Conservation (phyloP, 92 coral and sea anemone genomes). For the Phenganax subtilis region DNA sequence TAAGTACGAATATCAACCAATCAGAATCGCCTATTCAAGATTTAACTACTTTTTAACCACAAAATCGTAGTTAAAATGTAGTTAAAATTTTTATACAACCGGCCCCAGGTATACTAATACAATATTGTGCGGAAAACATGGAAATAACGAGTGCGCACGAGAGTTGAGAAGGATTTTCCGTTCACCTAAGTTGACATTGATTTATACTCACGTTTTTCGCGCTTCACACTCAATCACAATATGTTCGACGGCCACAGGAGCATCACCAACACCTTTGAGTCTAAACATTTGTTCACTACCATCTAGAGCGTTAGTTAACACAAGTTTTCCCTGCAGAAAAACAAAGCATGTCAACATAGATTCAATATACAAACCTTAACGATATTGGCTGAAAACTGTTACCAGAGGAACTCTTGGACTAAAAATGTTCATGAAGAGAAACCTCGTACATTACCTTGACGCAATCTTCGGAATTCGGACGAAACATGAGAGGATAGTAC, state of each 20-base stretch:
- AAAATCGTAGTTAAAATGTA: too few relatives aligned
- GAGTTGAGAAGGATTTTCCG: neutral
- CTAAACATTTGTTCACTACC: constrained; percentile 82
- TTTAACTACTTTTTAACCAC: too few relatives aligned
- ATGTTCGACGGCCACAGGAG: constrained; percentile 82
- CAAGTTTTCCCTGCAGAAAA: constrained; percentile 70
- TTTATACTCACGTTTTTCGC: constrained; percentile 58
- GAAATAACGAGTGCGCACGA: too few relatives aligned
- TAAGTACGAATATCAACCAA: too few relatives aligned
- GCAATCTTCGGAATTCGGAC: constrained; percentile 73
- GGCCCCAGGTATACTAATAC: too few relatives aligned
- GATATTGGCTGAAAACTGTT: too few relatives aligned
- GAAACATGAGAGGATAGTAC: constrained; percentile 92
- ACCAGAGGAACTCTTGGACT: too few relatives aligned
- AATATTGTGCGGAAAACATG: too few relatives aligned
- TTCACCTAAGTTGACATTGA: neutral
- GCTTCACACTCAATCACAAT: constrained; percentile 84
- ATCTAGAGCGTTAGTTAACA: constrained; percentile 65
- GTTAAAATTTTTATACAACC: too few relatives aligned
- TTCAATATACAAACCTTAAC: neutral
- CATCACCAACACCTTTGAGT: constrained; percentile 73
- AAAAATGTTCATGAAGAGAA: neutral
- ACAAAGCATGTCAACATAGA: neutral
- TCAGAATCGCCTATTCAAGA: too few relatives aligned
- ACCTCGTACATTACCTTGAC: constrained; percentile 53